Percentiles rank a stretch among this genome's conserved stretches.
Conservation (phyloP, 2,888 invertebrate species). For the Drosophila anomalata region DNA sequence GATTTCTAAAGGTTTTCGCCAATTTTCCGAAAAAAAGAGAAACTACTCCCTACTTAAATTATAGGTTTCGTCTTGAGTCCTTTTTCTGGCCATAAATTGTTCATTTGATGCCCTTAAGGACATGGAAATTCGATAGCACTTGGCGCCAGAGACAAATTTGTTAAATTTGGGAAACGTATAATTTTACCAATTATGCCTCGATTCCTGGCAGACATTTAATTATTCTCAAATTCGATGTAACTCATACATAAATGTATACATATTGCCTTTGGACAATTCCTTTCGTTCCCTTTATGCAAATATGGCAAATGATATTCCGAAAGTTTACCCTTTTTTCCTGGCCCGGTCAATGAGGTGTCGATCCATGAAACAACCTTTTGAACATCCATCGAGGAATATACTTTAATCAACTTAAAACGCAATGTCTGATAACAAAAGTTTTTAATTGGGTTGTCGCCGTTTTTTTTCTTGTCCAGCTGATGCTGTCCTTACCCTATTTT, state of each 20-base stretch:
- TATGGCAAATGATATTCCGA: slow-evolving; percentile 42
- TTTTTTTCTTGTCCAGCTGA: slow-evolving; percentile 27
- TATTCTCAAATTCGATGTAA: slow-evolving; percentile 9
- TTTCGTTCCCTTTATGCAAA: slow-evolving; percentile 41
- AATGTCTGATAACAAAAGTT: slow-evolving; percentile 64
- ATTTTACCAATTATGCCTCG: slow-evolving; percentile 34
- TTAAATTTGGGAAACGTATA: slow-evolving; percentile 23
- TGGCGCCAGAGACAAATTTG: slow-evolving; percentile 4
- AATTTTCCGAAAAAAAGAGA: background rate
- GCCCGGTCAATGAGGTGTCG: slow-evolving; percentile 18
- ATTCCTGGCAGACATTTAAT: slow-evolving; percentile 34
- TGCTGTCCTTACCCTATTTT: slow-evolving; percentile 8
- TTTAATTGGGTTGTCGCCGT: slow-evolving; percentile 70
- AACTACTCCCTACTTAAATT: background rate
- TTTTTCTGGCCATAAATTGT: background rate
- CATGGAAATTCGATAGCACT: slow-evolving; percentile 28
- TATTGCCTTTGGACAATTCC: slow-evolving; percentile 26
- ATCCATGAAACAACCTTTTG: slow-evolving; percentile 46
- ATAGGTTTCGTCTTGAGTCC: background rate
- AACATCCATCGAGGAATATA: slow-evolving; percentile 43
- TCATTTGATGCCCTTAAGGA: slow-evolving; percentile 1
- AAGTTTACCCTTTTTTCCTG: slow-evolving; percentile 39
- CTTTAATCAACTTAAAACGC: slow-evolving; percentile 66
- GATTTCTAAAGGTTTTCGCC: background rate
- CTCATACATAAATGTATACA: slow-evolving; percentile 7